Evolutionary conservation across 2,113 vertebrate species (phyloP).

Genomic region (Mesoclemmys tuberculata): DNA sequence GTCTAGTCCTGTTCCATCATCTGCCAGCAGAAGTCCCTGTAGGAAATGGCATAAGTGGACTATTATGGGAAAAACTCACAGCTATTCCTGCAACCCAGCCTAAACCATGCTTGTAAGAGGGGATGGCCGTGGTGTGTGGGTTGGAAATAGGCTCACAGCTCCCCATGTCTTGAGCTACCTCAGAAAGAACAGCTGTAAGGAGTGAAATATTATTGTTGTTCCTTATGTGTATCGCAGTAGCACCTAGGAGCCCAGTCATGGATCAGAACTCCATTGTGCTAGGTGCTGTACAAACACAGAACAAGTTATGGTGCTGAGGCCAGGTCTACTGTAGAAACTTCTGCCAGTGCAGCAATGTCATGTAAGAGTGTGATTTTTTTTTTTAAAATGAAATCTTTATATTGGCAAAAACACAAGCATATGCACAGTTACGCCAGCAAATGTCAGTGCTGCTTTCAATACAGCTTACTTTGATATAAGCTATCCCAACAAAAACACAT

Average conservation of each 20-base stretch:
- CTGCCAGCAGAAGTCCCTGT: background rate
- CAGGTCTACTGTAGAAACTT: background rate
- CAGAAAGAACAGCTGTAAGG: background rate
- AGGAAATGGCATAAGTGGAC: background rate
- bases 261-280: background rate
- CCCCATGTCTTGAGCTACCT: background rate
- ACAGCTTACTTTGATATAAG: rapidly evolving
- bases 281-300: background rate
- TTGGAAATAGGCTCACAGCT: too few relatives aligned
- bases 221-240: background rate
- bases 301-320: background rate
- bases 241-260: rapidly evolving
- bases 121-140: too few relatives aligned
- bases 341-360: background rate
- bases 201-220: background rate
- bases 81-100: background rate
- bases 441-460: background rate
- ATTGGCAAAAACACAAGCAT: rapidly evolving
- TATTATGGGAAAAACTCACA: background rate
- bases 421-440: too few relatives aligned
- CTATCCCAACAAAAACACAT: background rate
- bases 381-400: background rate
- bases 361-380: background rate
- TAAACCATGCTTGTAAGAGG: background rate
- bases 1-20: background rate